phyloP scores from a whole-genome alignment of 1,140 invertebrate species.

The Parapsyche elsis region DNA sequence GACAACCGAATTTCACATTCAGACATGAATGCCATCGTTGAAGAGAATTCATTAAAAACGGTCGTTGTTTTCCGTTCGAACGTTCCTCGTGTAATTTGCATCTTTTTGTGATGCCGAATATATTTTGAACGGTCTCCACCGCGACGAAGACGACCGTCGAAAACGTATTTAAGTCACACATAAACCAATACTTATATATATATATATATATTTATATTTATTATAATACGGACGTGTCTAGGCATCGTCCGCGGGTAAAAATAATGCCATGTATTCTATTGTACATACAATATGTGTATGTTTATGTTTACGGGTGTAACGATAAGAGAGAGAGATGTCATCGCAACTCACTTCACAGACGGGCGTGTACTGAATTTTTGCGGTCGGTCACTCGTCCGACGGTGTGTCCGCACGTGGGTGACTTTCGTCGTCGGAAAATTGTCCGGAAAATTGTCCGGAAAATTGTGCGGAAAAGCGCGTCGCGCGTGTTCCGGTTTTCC shows the following conservation, averaged over 20 bases:
- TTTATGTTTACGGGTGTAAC: not conserved
- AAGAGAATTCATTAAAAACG: constrained; percentile 31
- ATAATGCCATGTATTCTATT: too few species aligned
- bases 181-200: not conserved
- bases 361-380: too few species aligned
- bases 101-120: constrained; percentile 37
- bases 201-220: not conserved
- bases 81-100: constrained; percentile 37
- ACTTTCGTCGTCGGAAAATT: not conserved
- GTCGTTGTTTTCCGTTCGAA: not conserved
- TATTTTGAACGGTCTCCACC: constrained; percentile 14
- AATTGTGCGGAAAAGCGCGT: constrained; percentile 1
- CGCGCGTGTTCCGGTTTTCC: constrained; percentile 20
- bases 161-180: not conserved
- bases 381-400: too few species aligned
- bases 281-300: too few species aligned
- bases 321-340: not conserved
- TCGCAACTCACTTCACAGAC: not conserved
- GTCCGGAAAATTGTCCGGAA: not conserved
- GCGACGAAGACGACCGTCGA: not conserved
- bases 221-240: not conserved
- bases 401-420: too few species aligned
- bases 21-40: constrained; percentile 1
- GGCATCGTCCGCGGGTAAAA: too few species aligned
- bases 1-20: constrained; percentile 19